These are phyloP conservation scores for Euzetes globulus DNA, from an alignment of 2,888 invertebrate genomes.

Conservation along the genomic window DNA sequence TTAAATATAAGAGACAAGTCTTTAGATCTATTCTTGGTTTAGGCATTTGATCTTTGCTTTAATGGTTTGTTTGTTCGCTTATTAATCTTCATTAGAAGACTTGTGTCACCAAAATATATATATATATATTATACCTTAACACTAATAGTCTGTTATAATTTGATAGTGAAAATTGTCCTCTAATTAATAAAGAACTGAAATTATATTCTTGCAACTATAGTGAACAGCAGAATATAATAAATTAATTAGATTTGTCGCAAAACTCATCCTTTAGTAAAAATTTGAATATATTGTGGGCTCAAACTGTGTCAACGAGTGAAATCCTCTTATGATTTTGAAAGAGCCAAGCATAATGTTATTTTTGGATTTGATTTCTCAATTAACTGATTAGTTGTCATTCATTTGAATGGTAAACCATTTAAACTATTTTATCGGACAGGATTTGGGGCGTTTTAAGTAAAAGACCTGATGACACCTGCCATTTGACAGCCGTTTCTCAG, in stretches of 20 bases:
- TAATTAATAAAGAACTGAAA: background rate
- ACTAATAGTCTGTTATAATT: background rate
- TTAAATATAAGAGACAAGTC: background rate
- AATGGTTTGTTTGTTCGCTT: conserved; percentile 1
- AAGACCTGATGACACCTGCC: background rate
- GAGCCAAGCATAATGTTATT: too few relatives aligned
- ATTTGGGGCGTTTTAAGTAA: background rate
- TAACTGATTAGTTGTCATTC: background rate
- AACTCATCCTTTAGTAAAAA: background rate
- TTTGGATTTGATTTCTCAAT: background rate
- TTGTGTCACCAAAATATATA: background rate
- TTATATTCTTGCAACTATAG: background rate
- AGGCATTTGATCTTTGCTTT: background rate
- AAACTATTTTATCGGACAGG: background rate
- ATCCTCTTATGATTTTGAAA: background rate
- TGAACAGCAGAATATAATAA: background rate
- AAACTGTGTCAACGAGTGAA: background rate
- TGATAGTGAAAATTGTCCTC: background rate
- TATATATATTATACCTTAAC: too few relatives aligned
- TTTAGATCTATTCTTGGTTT: background rate
- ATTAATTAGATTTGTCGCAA: background rate
- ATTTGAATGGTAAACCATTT: background rate
- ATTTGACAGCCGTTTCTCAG: background rate
- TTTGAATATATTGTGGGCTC: background rate
- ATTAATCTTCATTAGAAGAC: conserved; percentile 10